phyloP scores from a whole-genome alignment of 2,113 vertebrate species.

The Oncorhynchus clarkii region DNA sequence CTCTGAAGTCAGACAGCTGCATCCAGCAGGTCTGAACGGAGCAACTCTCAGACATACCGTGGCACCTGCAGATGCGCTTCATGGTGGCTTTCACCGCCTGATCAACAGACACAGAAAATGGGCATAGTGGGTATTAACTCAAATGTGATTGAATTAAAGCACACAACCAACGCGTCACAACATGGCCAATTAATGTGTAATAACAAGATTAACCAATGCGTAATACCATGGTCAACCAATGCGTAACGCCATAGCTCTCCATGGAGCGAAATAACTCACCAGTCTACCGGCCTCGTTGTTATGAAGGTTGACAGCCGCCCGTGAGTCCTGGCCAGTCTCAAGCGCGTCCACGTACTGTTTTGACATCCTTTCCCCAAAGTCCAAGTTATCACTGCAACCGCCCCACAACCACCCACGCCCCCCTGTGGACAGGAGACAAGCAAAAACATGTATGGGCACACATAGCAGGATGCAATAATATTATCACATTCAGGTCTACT shows the following conservation, averaged over 20 bases:
- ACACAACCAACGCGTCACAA: background rate
- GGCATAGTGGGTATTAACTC: too few species aligned
- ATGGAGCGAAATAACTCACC: slow-evolving; percentile 54
- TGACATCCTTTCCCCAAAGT: slow-evolving; percentile 94
- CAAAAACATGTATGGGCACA: background rate
- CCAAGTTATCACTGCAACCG: slow-evolving; percentile 93
- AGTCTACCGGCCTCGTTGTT: slow-evolving; percentile 92
- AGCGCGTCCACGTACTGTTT: slow-evolving; percentile 91
- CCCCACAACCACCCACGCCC: slow-evolving; percentile 96
- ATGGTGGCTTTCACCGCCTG: slow-evolving; percentile 89
- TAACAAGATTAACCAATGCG: background rate
- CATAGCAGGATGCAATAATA: background rate
- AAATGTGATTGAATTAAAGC: background rate
- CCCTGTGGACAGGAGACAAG: slow-evolving; percentile 65
- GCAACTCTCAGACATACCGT: slow-evolving; percentile 96
- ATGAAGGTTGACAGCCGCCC: slow-evolving; percentile 92
- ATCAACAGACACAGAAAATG: slow-evolving; percentile 4
- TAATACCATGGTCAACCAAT: background rate
- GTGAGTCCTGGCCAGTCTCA: slow-evolving; percentile 90
- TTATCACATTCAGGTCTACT: background rate
- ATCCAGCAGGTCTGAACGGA: slow-evolving; percentile 95
- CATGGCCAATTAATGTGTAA: background rate
- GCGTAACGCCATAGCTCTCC: slow-evolving; percentile 39
- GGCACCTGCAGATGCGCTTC: slow-evolving; percentile 92
- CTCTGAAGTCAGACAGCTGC: slow-evolving; percentile 88